Evolutionary conservation across 2,888 invertebrate species (phyloP), one percentile per base, ranked within the genome.

Genomic region (Drosophila mercatorum): DNA sequence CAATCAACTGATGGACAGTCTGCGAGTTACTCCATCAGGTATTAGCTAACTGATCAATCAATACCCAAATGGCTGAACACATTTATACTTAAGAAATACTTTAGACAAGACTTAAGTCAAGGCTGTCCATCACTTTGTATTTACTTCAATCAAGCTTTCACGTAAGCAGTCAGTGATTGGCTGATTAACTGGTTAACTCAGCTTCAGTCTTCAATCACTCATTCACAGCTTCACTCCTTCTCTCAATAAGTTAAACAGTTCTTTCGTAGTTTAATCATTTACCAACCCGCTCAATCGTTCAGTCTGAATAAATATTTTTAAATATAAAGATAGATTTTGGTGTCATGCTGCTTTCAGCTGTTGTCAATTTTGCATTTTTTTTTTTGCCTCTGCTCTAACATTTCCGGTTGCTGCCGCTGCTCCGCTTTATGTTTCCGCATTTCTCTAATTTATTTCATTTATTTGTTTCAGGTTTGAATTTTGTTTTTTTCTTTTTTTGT

Each of bases 381-480:
- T 46, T 57, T 40, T 31, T 46, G 58, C 61, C 62, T 61, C 36
- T 72, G 64, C 62, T 75, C 88, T 73, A 87, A 84, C 83, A 84
- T 82, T 75, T 83, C 86, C 79, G 81, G 73, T 57, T 49, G 36
- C 10, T n/a, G 10, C 28, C n/a, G 62, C 63, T 53, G 10, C 43
- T 44, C 2, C 22, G 40, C 14, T 62, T 64, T 66, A 41, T 75
- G 63, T 69, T 73, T 61, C 81, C 80, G 76, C 77, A 85, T 80
- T 88, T 89, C 86, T 86, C 88, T 86, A 89, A 89, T 89, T 89
- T 88, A 89, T 89, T 88, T 88, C 86, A 88, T 89, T 88, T 88
- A 88, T 88, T 88, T 81, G 81, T 89, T 89, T 73, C 83, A 59
- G 10, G 34, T 64, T 68, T 73, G 26, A 26, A 40, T 55, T 51